Evolutionary conservation across 2,888 invertebrate species (phyloP), one percentile per base, ranked within the genome.

Genomic region (Balanococcus diminutus): DNA sequence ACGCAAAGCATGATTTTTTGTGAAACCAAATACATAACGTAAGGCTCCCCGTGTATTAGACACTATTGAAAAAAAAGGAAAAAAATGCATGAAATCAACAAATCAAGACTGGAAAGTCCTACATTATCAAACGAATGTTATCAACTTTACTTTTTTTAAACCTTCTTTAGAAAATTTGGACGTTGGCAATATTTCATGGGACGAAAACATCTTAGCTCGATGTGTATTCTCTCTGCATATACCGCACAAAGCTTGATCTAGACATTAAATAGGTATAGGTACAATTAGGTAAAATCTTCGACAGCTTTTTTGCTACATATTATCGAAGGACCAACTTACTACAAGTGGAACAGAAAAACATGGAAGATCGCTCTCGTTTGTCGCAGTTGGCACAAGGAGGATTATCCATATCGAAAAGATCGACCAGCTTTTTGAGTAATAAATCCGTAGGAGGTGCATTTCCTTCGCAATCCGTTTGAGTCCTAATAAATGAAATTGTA

Each of bases 291-390:
- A 46, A 5, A 9, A 11, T n/a, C n/a, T n/a, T n/a, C n/a, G n/a
- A n/a, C n/a, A n/a, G n/a, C n/a, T n/a, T n/a, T n/a, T n/a, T n/a
- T n/a, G n/a, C n/a, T n/a, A n/a, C n/a, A n/a, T 46, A 11, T 11
- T 42, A 42, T 42, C 9, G n/a, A n/a, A n/a, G n/a, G n/a, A 61
- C 14, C 14, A 83, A 87, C 87, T 89, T 90, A 93, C 93, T 93
- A 89, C 95, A 95, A 81, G 95, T 95, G 89, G 93, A 94, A 91
- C 95, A 95, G 91, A 94, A 94, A 90, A 92, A 94, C 95, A 95
- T 95, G 86, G 93, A 93, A 87, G 91, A 90, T 87, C 92, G 91
- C 89, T 93, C 93, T 28, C 93, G 90, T 88, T 94, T 94, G 90
- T 95, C 95, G 90, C 95, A 95, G 90, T 95, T 95, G 87, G 94